A percentile compares a stretch with the other conserved stretches of the same genome.
Evolutionary conservation across 37 sponge, comb jelly and placozoan genomes (phyloP).

Genomic region (Aphrocallistes beatrix): DNA sequence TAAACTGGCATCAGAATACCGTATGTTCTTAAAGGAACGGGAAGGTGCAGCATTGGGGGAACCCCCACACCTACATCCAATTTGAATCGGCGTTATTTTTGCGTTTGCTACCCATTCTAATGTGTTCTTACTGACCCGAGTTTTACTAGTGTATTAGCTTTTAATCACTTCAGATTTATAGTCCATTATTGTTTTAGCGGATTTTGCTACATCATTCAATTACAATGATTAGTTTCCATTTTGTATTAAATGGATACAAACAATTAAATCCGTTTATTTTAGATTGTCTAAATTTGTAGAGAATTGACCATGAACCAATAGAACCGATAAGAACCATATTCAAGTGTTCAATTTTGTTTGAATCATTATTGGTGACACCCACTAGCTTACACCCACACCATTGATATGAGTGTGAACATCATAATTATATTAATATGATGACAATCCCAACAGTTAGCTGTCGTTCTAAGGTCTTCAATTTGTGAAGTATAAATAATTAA

Average conservation of each 20-base stretch:
- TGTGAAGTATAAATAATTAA: too few relatives aligned
- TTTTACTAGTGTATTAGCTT: background rate
- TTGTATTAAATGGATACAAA: too few relatives aligned
- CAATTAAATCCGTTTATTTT: too few relatives aligned
- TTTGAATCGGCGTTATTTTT: background rate
- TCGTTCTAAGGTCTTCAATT: too few relatives aligned
- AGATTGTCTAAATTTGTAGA: too few relatives aligned
- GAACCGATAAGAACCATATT: too few relatives aligned
- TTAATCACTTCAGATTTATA: constrained; percentile 4
- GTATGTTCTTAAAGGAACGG: background rate
- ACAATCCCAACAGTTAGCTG: background rate
- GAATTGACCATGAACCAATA: too few relatives aligned
- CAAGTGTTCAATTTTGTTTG: too few relatives aligned
- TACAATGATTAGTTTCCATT: background rate
- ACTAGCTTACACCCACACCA: background rate
- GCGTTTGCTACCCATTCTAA: background rate
- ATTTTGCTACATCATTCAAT: constrained; percentile 7
- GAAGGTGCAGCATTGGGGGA: too few relatives aligned
- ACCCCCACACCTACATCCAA: background rate
- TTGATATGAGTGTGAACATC: background rate
- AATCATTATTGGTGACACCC: too few relatives aligned
- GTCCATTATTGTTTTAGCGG: background rate
- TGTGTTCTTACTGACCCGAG: too few relatives aligned
- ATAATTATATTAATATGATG: background rate
- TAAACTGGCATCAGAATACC: background rate